A percentile compares a stretch with the other conserved stretches of the same genome.
Conservation (phyloP, 2,888 invertebrate genomes). For the Gastracanthus pulcherrimus region DNA sequence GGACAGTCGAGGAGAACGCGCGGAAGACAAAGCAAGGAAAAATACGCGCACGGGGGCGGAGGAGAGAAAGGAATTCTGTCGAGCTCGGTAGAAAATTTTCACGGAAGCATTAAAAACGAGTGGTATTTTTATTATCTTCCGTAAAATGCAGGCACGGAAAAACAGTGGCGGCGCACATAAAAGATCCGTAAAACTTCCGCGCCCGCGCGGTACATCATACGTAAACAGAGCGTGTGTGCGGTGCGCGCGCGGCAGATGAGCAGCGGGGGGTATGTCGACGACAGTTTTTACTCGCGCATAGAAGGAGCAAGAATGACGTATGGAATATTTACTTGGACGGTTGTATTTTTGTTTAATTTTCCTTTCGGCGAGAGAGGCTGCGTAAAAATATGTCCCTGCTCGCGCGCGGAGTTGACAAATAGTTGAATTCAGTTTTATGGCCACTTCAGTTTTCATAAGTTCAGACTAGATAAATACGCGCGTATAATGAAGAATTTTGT, state of each 20-base stretch:
- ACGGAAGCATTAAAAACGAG: slow-evolving; percentile 52
- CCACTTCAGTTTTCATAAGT: background rate
- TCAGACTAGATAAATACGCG: background rate
- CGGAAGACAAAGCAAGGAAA: background rate
- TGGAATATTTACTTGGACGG: slow-evolving; percentile 16
- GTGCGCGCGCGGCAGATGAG: background rate
- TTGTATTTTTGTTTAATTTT: background rate
- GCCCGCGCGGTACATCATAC: slow-evolving; percentile 43
- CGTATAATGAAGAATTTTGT: too few relatives aligned
- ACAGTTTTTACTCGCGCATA: slow-evolving; percentile 42
- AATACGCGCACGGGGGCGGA: background rate
- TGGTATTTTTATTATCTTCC: slow-evolving; percentile 54
- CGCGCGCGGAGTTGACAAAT: too few relatives aligned
- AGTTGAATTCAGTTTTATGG: background rate
- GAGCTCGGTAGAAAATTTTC: slow-evolving; percentile 36
- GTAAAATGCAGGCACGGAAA: slow-evolving; percentile 44
- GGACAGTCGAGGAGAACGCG: background rate
- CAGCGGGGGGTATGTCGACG: slow-evolving; percentile 20
- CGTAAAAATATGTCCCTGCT: too few relatives aligned
- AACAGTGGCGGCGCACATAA: slow-evolving; percentile 35
- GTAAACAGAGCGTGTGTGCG: slow-evolving; percentile 40
- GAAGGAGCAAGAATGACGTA: slow-evolving; percentile 17
- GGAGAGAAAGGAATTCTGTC: slow-evolving; percentile 28
- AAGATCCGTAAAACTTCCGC: slow-evolving; percentile 51
- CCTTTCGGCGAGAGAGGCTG: too few relatives aligned